Conservation (phyloP, 2,113 vertebrate species). For the Archocentrus centrarchus region DNA sequence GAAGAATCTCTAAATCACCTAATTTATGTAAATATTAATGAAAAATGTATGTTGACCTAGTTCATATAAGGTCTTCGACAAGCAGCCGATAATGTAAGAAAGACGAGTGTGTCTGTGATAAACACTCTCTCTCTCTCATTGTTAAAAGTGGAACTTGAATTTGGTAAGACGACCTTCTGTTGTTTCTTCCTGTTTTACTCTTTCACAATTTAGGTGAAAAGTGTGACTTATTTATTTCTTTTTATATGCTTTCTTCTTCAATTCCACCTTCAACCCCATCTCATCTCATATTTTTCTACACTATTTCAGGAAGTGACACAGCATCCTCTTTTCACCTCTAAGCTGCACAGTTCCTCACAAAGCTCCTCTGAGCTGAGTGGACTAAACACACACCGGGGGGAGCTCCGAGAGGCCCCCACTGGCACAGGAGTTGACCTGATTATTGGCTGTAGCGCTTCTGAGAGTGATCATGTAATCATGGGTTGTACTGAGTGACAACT, state of each 20-base stretch:
- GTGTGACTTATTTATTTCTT: background rate
- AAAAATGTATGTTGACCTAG: background rate
- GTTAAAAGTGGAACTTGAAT: slow-evolving; percentile 45
- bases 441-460: background rate
- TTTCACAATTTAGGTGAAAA: slow-evolving; percentile 30
- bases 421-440: background rate
- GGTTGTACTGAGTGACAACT: background rate
- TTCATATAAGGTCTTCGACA: background rate
- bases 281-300: background rate
- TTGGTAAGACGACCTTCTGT: background rate
- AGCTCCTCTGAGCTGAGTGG: slow-evolving; percentile 3
- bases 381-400: background rate
- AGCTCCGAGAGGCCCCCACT: background rate
- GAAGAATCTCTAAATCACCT: background rate
- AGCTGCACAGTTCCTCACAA: slow-evolving; percentile 42
- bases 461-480: background rate
- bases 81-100: too few relatives aligned
- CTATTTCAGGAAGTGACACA: slow-evolving; percentile 57
- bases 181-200: slow-evolving; percentile 25
- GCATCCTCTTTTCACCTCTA: background rate
- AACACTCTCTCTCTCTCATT: background rate
- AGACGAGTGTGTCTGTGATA: too few relatives aligned
- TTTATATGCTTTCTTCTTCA: background rate
- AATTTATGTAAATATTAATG: accelerated
- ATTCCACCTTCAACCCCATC: background rate